phyloP scores from a whole-genome alignment of 2,888 invertebrate genomes.

The Anodontia alba region DNA sequence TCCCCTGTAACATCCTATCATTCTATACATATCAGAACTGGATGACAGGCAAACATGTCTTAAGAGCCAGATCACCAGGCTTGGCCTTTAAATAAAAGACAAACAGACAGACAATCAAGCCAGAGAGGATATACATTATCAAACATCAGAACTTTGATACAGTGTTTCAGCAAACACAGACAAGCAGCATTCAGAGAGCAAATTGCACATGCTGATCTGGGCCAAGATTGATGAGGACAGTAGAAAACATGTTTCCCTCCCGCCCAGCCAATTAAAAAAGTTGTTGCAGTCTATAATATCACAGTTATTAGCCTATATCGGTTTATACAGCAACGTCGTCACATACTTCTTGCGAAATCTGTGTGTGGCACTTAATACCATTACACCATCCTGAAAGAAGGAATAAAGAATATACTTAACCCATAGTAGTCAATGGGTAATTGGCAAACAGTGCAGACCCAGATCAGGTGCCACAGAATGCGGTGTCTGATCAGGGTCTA shows the following conservation, averaged over 20 bases:
- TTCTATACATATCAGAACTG: not conserved
- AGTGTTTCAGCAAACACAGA: too few relatives aligned
- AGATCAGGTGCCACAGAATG: too few relatives aligned
- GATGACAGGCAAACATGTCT: slow-evolving; percentile 8
- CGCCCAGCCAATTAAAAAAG: not conserved
- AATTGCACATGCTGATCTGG: too few relatives aligned
- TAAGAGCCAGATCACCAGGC: not conserved
- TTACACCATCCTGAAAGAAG: slow-evolving; percentile 95
- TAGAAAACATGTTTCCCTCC: not conserved
- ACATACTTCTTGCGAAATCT: slow-evolving; percentile 99
- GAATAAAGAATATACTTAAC: slow-evolving; percentile 34
- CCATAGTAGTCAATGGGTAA: too few relatives aligned
- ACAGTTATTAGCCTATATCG: slow-evolving; percentile 87
- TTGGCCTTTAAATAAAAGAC: too few relatives aligned
- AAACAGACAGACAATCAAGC: not conserved
- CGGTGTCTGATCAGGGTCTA: too few relatives aligned
- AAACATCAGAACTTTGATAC: too few relatives aligned
- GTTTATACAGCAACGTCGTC: slow-evolving; percentile 98
- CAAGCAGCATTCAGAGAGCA: too few relatives aligned
- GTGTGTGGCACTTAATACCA: slow-evolving; percentile 99
- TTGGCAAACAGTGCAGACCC: too few relatives aligned
- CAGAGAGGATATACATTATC: not conserved
- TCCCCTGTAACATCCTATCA: too few relatives aligned
- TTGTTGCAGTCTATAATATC: slow-evolving; percentile 30
- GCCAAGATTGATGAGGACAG: too few relatives aligned